phyloP scores from a whole-genome alignment of 1,140 invertebrate species.

The Rhynchophorus ferrugineus region DNA sequence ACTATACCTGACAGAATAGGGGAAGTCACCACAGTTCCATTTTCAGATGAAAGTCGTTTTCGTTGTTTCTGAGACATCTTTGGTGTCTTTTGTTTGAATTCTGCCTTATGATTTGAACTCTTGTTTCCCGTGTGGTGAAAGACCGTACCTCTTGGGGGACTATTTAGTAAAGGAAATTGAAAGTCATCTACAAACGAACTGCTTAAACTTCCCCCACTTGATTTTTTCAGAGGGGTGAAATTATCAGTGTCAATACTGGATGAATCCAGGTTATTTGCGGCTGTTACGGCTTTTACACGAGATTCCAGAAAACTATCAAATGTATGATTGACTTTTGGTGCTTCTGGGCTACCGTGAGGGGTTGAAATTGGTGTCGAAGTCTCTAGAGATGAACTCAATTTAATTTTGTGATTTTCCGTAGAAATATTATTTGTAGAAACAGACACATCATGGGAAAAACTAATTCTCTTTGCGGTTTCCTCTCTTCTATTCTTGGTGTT shows the following conservation, averaged over 20 bases:
- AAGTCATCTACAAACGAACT: slow-evolving; percentile 19
- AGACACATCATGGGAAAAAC: slow-evolving; percentile 31
- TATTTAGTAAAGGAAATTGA: slow-evolving; percentile 30
- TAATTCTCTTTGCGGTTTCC: slow-evolving; percentile 41
- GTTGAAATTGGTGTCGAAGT: no score
- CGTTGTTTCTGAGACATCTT: slow-evolving; percentile 57
- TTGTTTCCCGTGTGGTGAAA: slow-evolving; percentile 19
- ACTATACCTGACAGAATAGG: slow-evolving; percentile 9
- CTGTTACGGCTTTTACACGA: slow-evolving; percentile 44
- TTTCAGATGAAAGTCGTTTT: slow-evolving; percentile 41
- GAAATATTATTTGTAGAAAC: no score
- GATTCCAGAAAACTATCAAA: slow-evolving; percentile 36
- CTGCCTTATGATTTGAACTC: no score
- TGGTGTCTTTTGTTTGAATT: slow-evolving; percentile 31
- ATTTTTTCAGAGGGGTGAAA: slow-evolving; percentile 22
- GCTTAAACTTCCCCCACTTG: slow-evolving; percentile 6
- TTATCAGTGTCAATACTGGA: slow-evolving; percentile 27
- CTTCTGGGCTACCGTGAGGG: no score
- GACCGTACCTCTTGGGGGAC: slow-evolving; percentile 16
- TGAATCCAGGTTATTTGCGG: slow-evolving; percentile 41
- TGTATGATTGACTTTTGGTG: no score
- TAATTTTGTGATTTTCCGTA: no score
- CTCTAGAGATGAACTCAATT: no score
- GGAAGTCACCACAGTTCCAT: slow-evolving; percentile 1
- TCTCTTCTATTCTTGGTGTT: slow-evolving; percentile 33